Evolutionary conservation across 2,113 vertebrate species (phyloP).

Genomic region (Orthonyx spaldingii): DNA sequence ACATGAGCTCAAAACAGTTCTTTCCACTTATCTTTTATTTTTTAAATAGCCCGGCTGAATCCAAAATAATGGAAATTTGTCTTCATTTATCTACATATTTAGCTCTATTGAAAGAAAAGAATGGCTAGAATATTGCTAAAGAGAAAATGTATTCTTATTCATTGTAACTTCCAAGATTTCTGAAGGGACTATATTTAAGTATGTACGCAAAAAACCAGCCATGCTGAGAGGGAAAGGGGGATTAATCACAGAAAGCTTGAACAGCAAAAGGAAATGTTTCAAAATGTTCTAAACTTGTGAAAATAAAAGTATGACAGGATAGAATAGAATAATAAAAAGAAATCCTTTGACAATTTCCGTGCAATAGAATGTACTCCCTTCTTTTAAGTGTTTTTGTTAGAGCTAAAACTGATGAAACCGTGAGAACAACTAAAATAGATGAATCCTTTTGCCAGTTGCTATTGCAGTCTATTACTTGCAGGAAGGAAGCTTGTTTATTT

Average conservation of each 20-base stretch:
- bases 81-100: background rate
- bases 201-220: background rate
- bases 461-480: slow-evolving; percentile 46
- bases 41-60: background rate
- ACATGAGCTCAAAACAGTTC: background rate
- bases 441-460: slow-evolving; percentile 36
- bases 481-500: slow-evolving; percentile 50
- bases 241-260: background rate
- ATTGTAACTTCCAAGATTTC: background rate
- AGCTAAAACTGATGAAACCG: slow-evolving; percentile 1
- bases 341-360: background rate
- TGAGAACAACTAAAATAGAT: slow-evolving; percentile 46
- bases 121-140: background rate
- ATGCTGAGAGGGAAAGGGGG: background rate
- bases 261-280: background rate
- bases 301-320: background rate
- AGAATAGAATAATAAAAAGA: background rate
- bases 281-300: background rate
- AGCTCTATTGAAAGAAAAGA: background rate
- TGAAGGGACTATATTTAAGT: background rate
- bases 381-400: slow-evolving; percentile 26
- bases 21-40: background rate
- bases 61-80: background rate
- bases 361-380: background rate
- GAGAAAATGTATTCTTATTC: background rate